These are phyloP conservation scores for Diadromus collaris DNA, from an alignment of 2,888 invertebrate species.

Conservation along the genomic window DNA sequence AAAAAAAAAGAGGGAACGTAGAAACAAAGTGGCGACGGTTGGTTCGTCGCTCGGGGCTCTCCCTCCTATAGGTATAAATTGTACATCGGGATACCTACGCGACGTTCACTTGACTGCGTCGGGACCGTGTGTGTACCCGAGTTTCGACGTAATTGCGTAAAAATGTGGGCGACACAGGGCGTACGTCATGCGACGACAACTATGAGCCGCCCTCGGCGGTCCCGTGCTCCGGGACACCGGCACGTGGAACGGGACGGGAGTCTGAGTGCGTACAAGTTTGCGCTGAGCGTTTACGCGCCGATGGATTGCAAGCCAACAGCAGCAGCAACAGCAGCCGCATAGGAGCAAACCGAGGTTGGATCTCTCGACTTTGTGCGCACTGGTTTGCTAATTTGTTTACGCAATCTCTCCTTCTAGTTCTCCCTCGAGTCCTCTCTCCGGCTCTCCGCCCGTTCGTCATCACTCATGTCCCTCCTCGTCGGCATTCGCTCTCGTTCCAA, in stretches of 20 bases:
- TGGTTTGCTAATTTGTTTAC: conserved; percentile 69
- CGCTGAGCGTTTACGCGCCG: conserved; percentile 56
- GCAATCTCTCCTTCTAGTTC: conserved; percentile 63
- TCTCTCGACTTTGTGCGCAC: conserved; percentile 59
- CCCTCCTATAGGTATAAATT: conserved; percentile 19
- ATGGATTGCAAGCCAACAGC: conserved; percentile 46
- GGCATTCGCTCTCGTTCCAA: conserved; percentile 5
- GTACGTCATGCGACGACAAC: conserved; percentile 23
- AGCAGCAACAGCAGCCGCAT: conserved; percentile 14
- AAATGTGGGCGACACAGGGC: conserved; percentile 35
- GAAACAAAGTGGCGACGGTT: conserved; percentile 38
- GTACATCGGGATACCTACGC: conserved; percentile 6
- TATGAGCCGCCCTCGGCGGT: conserved; percentile 22
- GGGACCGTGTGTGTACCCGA: conserved; percentile 36
- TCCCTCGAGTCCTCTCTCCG: conserved; percentile 48
- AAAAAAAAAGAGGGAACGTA: not conserved
- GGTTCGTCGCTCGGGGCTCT: conserved; percentile 12
- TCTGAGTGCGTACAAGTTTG: conserved; percentile 57
- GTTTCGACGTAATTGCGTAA: conserved; percentile 50
- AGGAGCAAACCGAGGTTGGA: conserved; percentile 33
- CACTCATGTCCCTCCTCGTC: conserved; percentile 25
- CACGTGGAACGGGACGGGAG: conserved; percentile 31
- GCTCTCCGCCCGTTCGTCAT: conserved; percentile 32
- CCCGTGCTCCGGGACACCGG: conserved; percentile 40
- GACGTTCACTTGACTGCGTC: conserved; percentile 38